Percentiles rank a stretch among this genome's conserved stretches.
These are phyloP conservation scores for Leontocebus nigricollis DNA, from an alignment of 2,797 vertebrate species.

Conservation along the genomic window DNA sequence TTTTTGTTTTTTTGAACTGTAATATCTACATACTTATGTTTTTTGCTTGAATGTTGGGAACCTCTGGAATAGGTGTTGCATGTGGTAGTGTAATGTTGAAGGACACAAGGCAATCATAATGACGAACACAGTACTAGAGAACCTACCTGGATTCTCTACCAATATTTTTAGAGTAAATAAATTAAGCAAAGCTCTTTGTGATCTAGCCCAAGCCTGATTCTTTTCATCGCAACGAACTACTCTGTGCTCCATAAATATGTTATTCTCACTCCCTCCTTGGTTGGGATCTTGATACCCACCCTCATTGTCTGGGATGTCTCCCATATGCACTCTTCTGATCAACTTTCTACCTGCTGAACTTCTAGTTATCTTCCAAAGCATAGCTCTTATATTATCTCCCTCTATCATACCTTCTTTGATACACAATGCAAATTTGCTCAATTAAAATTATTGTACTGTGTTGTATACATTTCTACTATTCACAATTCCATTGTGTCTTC, in stretches of 20 bases:
- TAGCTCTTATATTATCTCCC: not conserved
- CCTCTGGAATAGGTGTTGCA: not conserved
- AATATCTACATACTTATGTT: not conserved
- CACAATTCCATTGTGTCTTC: not conserved
- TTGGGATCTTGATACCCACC: not conserved
- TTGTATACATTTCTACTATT: not conserved
- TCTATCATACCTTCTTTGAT: not conserved
- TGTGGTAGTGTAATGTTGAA: not conserved
- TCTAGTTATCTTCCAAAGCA: not conserved
- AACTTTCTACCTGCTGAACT: not conserved
- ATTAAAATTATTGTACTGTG: not conserved
- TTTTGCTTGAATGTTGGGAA: not conserved
- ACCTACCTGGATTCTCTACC: not conserved
- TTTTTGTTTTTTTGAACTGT: not conserved
- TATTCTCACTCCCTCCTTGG: not conserved
- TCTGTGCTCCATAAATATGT: not conserved
- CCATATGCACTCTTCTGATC: not conserved
- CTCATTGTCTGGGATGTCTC: too few species aligned
- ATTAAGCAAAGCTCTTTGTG: not conserved
- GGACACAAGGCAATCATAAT: not conserved
- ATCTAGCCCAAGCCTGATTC: not conserved
- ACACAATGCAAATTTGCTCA: not conserved
- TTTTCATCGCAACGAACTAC: not conserved
- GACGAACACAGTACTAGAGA: not conserved
- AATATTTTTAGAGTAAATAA: not conserved